Evolutionary conservation across 1,140 invertebrate genomes (phyloP), one percentile per base, ranked within the genome.

Genomic region (Macrobrachium nipponense): DNA sequence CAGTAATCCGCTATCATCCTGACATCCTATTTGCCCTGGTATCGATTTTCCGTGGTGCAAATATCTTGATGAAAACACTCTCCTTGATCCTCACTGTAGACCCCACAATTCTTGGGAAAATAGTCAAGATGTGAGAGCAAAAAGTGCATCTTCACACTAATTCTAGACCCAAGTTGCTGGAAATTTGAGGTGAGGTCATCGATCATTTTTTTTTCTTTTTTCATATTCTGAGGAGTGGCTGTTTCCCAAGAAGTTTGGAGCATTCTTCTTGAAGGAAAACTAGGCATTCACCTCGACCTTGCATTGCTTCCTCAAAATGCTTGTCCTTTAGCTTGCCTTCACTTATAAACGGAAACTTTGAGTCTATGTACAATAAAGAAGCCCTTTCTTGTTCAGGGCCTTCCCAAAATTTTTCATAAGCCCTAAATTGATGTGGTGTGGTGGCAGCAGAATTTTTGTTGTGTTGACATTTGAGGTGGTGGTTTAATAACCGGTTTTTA

Each of bases 1-100:
- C 75, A 77, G 75, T 77, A 77, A 20, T 77, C 75, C 5, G 75
- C 75, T 0, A 77, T 18, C 75, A 77, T 77, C 43, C 58, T 79
- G 59, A 62, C 14, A 17, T 79, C 27, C 77, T n/a, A 61, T n/a
- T 61, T 15, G 18, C 77, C 58, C 20, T 64, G 61, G 77, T 79
- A 64, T n/a, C 61, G 0, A 12, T 14, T 60, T 62, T 79, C 60
- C 61, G 5, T 61, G 2, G 27, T 27, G 18, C 11, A 8, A 64
- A 80, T 80, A 20, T 80, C 77, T 15, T 80, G 77, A 20, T 80
- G 77, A 17, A 80, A 36, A 2, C 27, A 44, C 44, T 62, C 59
- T 51, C 3, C 66, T 20, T 70, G 60, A 10, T 70, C 7, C 0
- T 20, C 20, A 23, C 10, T 75, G 12, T 27, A 23, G 70, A 12